Percentiles rank a stretch among this genome's conserved stretches.
These are phyloP conservation scores for Himalopsyche kuldschensis DNA, from an alignment of 2,888 invertebrate genomes.

Conservation along the genomic window DNA sequence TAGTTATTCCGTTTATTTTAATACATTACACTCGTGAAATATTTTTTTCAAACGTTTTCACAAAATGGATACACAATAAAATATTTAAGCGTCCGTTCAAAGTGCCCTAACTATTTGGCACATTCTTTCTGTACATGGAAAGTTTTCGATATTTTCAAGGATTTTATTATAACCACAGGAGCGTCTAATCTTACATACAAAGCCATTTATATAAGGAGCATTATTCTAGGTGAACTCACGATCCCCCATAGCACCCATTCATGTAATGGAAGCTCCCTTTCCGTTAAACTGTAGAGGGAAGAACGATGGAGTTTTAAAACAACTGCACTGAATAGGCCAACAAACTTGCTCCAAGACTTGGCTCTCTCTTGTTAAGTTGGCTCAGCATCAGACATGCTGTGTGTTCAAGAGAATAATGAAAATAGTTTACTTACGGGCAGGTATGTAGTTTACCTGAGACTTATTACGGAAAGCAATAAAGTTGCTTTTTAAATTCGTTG, in stretches of 20 bases:
- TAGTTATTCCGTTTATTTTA: too few species aligned
- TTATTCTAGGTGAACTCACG: background rate
- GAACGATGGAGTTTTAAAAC: conserved; percentile 33
- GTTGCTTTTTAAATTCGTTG: background rate
- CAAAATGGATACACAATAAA: too few species aligned
- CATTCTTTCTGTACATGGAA: background rate
- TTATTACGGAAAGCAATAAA: background rate
- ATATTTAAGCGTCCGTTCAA: too few species aligned
- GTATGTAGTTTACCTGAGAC: background rate
- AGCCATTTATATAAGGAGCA: background rate
- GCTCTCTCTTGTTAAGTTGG: conserved; percentile 31
- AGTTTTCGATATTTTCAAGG: background rate
- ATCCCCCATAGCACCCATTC: background rate
- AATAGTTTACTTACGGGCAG: conserved; percentile 24
- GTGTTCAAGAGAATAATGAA: conserved; percentile 28
- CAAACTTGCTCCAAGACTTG: conserved; percentile 28
- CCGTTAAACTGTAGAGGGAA: conserved; percentile 23
- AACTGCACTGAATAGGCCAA: conserved; percentile 35
- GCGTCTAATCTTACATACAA: background rate
- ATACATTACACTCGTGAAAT: too few species aligned
- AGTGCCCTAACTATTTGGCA: background rate
- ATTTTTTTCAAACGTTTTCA: too few species aligned
- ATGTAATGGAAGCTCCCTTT: conserved; percentile 20
- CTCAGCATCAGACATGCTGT: conserved; percentile 13
- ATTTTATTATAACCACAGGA: background rate